These are phyloP conservation scores for Agriotes lineatus DNA, from an alignment of 2,888 invertebrate species.

Conservation along the genomic window DNA sequence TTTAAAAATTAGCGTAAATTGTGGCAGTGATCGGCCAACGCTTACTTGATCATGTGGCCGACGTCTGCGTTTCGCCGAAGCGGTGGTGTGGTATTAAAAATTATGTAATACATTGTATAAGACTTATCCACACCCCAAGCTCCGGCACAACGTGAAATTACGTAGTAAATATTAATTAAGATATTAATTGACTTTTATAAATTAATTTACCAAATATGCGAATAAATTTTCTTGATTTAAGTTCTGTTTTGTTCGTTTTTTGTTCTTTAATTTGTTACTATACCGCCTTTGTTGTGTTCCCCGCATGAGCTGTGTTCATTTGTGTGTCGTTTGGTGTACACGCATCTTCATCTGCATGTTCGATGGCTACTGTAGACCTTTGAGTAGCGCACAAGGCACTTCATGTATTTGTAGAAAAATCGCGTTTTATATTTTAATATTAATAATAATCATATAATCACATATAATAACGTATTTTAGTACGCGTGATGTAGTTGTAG, in stretches of 20 bases:
- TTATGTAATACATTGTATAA: conserved; percentile 48
- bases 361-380: conserved; percentile 63
- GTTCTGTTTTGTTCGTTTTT: conserved; percentile 60
- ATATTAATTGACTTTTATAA: conserved; percentile 61
- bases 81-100: conserved; percentile 39
- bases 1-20: conserved; percentile 64
- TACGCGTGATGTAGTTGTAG: conserved; percentile 63
- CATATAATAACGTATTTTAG: conserved; percentile 63
- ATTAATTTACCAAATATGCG: conserved; percentile 68
- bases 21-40: conserved; percentile 46
- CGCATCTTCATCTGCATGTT: conserved; percentile 55
- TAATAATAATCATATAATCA: conserved; percentile 49
- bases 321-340: conserved; percentile 45
- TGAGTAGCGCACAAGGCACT: conserved; percentile 63
- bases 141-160: conserved; percentile 57
- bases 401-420: conserved; percentile 55
- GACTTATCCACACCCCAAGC: conserved; percentile 59
- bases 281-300: conserved; percentile 59
- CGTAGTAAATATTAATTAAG: conserved; percentile 62
- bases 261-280: conserved; percentile 52
- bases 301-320: conserved; percentile 56
- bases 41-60: conserved; percentile 40
- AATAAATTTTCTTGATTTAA: conserved; percentile 68
- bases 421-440: conserved; percentile 65
- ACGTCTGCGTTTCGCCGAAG: conserved; percentile 31